Base-by-base conservation (phyloP, 2,113 vertebrate genomes). In the Oenanthe melanoleuca region DNA sequence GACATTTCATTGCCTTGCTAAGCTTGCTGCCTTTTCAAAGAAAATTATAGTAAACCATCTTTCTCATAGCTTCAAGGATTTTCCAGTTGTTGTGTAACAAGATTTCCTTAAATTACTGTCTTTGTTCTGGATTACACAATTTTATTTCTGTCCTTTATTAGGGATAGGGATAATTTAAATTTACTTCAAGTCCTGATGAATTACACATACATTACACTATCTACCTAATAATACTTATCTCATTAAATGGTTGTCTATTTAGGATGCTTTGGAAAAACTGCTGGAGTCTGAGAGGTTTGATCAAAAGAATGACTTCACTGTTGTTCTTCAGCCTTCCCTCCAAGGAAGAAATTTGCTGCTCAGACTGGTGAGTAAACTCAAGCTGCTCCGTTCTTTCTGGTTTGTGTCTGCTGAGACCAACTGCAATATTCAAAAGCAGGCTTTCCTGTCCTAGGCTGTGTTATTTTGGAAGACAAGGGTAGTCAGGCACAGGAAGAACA, bases 251-350 rank as follows among this genome's bases (percentile, higher is more conserved):
- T 59, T 96, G 24, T 70, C 56, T 80, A 9, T 73, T 73, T 89
- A 99, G 99, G 92, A 84, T 59, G 91, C 89, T 45, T 98, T 98
- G 97, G 97, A 96, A 80, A 94, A 97, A 31, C 94, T 99, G 5
- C 91, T 99, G 65, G 96, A 98, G 53, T 98, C 98, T 25, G 97
- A 97, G 34, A 97, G 86, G 16, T 99, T 99, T 71, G 98, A 98
- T 44, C 93, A 97, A 14, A 96, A 95, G 17, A 79, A 98, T 24
- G 98, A 98, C 93, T 99, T 99, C 89, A 96, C 98, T 1, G 98
- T 99, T 7, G 88, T 99, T 40, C 97, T 99, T 94, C 99, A 99
- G 96, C 98, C 99, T 37, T 97, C 98, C 86, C 74, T 99, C 20
- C 97, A 96, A 11, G 96, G 98, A 85, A 70, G 93, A 75, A 40